phyloP scores from a whole-genome alignment of 2,797 vertebrate species.

The Uromys caudimaculatus region DNA sequence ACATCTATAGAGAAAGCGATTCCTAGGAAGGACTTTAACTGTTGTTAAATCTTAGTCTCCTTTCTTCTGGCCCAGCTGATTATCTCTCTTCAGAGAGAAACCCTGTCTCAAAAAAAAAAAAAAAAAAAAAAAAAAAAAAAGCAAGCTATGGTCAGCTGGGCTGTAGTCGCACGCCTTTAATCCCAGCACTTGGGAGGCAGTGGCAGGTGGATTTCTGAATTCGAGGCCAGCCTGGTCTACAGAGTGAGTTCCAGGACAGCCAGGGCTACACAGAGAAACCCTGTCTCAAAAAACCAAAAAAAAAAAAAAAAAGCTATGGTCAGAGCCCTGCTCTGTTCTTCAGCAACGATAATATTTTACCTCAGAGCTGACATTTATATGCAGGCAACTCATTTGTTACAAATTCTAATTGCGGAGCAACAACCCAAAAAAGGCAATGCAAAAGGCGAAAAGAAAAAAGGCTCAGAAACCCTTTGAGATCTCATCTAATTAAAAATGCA shows the following conservation, averaged over 20 bases:
- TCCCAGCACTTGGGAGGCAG: too few species aligned
- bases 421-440: slow-evolving; percentile 67
- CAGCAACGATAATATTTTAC: slow-evolving; percentile 29
- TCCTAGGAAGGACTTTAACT: background rate
- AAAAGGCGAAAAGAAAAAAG: slow-evolving; percentile 68
- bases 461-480: slow-evolving; percentile 69
- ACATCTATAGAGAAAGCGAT: background rate
- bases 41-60: background rate
- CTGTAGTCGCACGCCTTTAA: too few species aligned
- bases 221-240: too few species aligned
- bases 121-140: too few species aligned
- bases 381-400: slow-evolving; percentile 71
- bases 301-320: slow-evolving; percentile 59
- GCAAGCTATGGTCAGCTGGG: too few species aligned
- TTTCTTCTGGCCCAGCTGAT: background rate
- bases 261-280: too few species aligned
- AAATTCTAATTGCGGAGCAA: slow-evolving; percentile 73
- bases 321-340: slow-evolving; percentile 36
- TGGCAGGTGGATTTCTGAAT: too few species aligned
- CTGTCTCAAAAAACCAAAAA: too few species aligned
- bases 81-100: background rate
- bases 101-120: too few species aligned
- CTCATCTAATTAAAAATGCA: slow-evolving; percentile 85
- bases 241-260: too few species aligned
- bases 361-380: background rate